phyloP scores from a whole-genome alignment of 2,888 invertebrate genomes.

The Euproctis similis region DNA sequence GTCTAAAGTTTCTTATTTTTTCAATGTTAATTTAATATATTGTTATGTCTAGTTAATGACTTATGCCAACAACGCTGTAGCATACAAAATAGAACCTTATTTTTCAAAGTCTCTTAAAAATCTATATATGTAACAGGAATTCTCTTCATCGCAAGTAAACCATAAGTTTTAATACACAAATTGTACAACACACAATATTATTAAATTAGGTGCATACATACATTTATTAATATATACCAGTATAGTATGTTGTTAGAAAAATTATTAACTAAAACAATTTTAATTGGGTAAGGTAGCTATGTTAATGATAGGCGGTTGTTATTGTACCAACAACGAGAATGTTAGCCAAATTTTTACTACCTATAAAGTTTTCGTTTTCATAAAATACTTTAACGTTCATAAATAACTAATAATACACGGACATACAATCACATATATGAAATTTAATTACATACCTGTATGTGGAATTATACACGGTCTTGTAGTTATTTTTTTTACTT shows the following conservation, averaged over 20 bases:
- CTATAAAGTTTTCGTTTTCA: slow-evolving; percentile 19
- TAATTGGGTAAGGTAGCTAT: slow-evolving; percentile 27
- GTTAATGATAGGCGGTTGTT: slow-evolving; percentile 26
- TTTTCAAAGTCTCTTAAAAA: too few relatives aligned
- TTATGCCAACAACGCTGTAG: too few relatives aligned
- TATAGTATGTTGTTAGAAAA: too few relatives aligned
- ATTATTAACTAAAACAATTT: slow-evolving; percentile 23
- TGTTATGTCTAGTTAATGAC: too few relatives aligned
- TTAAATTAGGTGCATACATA: slow-evolving; percentile 24
- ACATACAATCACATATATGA: slow-evolving; percentile 31
- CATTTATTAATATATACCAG: slow-evolving; percentile 27
- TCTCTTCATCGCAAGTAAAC: too few relatives aligned
- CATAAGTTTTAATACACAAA: too few relatives aligned
- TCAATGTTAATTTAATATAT: too few relatives aligned
- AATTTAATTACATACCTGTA: slow-evolving; percentile 37
- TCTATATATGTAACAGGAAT: too few relatives aligned
- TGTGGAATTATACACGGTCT: slow-evolving; percentile 41
- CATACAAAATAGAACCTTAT: too few relatives aligned
- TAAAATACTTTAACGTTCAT: slow-evolving; percentile 23
- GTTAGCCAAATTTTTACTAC: slow-evolving; percentile 26
- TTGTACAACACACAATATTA: slow-evolving; percentile 20
- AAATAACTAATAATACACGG: slow-evolving; percentile 27
- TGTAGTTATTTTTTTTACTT: too few relatives aligned
- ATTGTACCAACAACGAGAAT: slow-evolving; percentile 24
- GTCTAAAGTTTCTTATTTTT: too few relatives aligned